Evolutionary conservation across 2,797 vertebrate genomes (phyloP), one percentile per base, ranked within the genome.

Genomic region (Iguana delicatissima): DNA sequence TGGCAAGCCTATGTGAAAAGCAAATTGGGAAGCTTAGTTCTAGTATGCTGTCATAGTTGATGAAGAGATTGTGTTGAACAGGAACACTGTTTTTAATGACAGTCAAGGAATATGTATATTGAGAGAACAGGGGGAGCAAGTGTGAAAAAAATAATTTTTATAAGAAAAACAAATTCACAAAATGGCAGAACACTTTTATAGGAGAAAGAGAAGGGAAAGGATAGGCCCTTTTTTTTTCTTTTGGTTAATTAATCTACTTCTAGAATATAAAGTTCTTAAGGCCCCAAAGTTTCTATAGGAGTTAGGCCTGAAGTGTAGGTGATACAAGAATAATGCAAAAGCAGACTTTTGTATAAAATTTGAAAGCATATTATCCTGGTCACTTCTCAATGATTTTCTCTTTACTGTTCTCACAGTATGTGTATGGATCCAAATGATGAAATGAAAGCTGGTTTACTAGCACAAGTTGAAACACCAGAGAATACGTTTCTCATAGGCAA

Each of bases 361-460:
- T 77, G 32, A 87, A 89, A 88, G 2, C 26, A 32, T 77, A 62
- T 18, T 18, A 46, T 4, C 0, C 2, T 22, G 16, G 83, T 62
- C 62, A 50, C 42, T 91, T 73, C 72, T 85, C 74, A 20, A 20
- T 22, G 91, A 20, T 93, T 92, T 94, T 16, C 57, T 84, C 89
- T 93, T 0, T 90, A 1, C 87, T 94, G 0, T 88, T 94, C 92
- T 85, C 3, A 0, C 96, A 99, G 99, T 92, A 97, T 99, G 90
- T 99, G 99, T 87, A 96, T 98, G 88, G 99, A 99, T 94, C 98
- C 99, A 86, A 99, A 99, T 14, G 99, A 99, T 85, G 99, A 99
- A 83, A 97, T 97, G 91, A 99, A 99, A 97, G 98, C 98, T 42
- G 98, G 98, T 79, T 94, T 99, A 64, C 96, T 99, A 94, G 98